A percentile compares a stretch with the other conserved stretches of the same genome.
phyloP scores from a whole-genome alignment of 2,888 invertebrate genomes.

The Colostygia pectinataria region DNA sequence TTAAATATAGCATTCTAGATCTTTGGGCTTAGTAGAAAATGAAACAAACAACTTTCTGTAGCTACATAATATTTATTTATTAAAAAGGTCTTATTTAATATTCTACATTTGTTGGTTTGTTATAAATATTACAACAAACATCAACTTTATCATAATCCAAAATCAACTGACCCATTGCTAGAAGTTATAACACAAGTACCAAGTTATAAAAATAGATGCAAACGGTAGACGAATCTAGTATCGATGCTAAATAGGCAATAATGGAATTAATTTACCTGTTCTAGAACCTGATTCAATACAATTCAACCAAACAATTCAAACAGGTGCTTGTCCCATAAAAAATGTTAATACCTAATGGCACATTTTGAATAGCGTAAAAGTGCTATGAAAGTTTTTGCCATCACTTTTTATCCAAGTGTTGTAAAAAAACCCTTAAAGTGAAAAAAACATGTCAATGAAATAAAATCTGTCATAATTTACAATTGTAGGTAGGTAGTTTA shows the following conservation, averaged over 20 bases:
- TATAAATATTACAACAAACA: slow-evolving; percentile 77
- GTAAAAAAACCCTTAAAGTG: neutral
- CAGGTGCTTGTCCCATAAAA: slow-evolving; percentile 17
- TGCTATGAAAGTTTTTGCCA: slow-evolving; percentile 9
- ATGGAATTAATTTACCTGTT: neutral
- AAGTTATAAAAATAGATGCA: too few relatives aligned
- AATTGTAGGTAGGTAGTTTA: too few relatives aligned
- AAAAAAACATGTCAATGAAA: neutral
- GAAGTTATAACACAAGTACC: neutral
- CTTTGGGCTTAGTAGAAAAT: too few relatives aligned
- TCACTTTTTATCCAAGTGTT: neutral
- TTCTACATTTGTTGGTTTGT: slow-evolving; percentile 39
- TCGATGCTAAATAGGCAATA: too few relatives aligned
- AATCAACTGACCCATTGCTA: slow-evolving; percentile 5
- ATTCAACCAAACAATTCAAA: slow-evolving; percentile 4
- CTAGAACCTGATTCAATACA: slow-evolving; percentile 6
- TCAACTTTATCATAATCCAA: slow-evolving; percentile 3
- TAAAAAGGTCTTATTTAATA: slow-evolving; percentile 19
- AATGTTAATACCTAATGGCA: slow-evolving; percentile 26
- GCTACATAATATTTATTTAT: slow-evolving; percentile 19
- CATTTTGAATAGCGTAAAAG: slow-evolving; percentile 14
- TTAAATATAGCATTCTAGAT: too few relatives aligned
- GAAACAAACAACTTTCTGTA: slow-evolving; percentile 1
- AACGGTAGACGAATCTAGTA: too few relatives aligned
- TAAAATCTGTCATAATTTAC: too few relatives aligned